A percentile compares a stretch with the other conserved stretches of the same genome.
Conservation (phyloP, 30 jellyfish, hydroid and myxozoan genomes). For the Aurelia aurita complex sp. Pacific region DNA sequence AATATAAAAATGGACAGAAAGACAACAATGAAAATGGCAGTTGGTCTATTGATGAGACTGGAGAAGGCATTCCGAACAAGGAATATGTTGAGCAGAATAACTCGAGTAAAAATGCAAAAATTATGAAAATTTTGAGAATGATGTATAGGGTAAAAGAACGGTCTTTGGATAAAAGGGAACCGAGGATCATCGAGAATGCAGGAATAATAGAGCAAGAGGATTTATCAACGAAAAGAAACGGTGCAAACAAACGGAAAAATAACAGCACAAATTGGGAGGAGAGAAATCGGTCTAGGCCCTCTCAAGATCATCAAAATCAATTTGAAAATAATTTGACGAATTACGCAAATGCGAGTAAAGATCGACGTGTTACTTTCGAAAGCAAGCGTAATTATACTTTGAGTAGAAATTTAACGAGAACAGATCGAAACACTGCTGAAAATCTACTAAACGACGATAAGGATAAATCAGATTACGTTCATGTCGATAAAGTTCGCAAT, state of each 20-base stretch:
- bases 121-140: conserved; percentile 9
- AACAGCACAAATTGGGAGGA: no score
- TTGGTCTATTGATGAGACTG: not conserved
- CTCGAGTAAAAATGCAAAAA: not conserved
- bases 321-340: not conserved
- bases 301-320: no score
- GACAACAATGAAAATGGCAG: not conserved
- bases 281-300: no score
- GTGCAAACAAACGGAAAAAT: no score
- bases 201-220: no score
- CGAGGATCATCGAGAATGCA: not conserved
- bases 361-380: not conserved
- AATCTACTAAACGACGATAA: no score
- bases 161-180: not conserved
- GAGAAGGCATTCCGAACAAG: not conserved
- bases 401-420: not conserved
- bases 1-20: not conserved
- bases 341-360: not conserved
- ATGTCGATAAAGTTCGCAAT: not conserved
- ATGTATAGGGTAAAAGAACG: not conserved
- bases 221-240: no score
- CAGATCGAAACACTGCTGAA: not conserved
- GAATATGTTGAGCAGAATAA: not conserved
- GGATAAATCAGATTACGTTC: not conserved
- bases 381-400: not conserved